Percentiles rank a stretch among this genome's conserved stretches.
Conservation (phyloP, 2,797 vertebrate genomes). For the Meriones psammophilus region DNA sequence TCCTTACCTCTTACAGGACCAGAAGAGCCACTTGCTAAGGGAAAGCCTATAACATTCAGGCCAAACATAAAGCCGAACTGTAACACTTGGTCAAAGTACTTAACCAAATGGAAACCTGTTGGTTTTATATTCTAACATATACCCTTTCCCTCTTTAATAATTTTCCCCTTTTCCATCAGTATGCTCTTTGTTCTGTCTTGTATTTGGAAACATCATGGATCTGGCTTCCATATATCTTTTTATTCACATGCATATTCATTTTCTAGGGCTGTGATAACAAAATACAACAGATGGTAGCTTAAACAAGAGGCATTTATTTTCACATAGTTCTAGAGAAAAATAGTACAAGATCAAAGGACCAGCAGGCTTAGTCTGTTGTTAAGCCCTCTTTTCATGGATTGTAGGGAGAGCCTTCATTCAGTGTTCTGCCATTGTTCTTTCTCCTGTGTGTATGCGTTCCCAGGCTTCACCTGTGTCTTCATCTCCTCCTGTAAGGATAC, state of each 20-base stretch:
- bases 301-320: not conserved
- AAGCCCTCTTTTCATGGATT: not conserved
- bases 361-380: not conserved
- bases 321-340: not conserved
- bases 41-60: not conserved
- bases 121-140: not conserved
- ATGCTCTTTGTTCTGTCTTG: not conserved
- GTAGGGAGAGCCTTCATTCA: not conserved
- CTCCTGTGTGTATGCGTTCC: not conserved
- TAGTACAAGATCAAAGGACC: not conserved
- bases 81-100: not conserved
- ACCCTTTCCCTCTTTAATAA: not conserved
- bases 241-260: not conserved
- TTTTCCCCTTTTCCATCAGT: not conserved
- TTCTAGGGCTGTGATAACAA: not conserved
- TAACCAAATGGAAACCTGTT: not conserved
- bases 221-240: not conserved
- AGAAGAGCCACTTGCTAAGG: not conserved
- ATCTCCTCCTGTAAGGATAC: not conserved
- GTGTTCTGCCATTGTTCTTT: not conserved
- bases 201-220: not conserved
- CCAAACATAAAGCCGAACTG: not conserved
- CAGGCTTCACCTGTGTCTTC: not conserved
- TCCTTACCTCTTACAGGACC: not conserved
- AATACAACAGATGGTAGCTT: not conserved